Evolutionary conservation across 2,888 invertebrate genomes (phyloP).

Genomic region (Erannis defoliaria): DNA sequence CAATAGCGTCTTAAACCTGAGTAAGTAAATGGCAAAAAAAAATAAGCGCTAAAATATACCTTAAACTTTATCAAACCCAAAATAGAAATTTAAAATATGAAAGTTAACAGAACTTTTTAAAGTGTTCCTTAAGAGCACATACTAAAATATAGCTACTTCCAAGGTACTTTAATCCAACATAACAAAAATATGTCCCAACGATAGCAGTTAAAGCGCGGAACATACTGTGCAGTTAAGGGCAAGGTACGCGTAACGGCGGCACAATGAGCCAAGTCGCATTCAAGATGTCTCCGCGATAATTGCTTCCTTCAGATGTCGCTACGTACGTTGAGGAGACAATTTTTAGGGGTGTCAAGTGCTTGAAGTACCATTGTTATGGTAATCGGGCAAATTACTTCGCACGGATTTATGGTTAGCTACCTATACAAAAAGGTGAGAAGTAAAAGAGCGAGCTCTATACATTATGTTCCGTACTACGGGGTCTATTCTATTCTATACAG

Average conservation of each 20-base stretch:
- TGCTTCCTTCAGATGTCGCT: constrained; percentile 64
- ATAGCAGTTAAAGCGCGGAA: neutral
- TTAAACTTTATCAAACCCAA: no score
- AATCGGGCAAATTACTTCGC: constrained; percentile 43
- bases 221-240: constrained; percentile 15
- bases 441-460: no score
- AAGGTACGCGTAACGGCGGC: constrained; percentile 27
- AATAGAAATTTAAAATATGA: no score
- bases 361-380: constrained; percentile 52
- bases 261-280: constrained; percentile 42
- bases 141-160: no score
- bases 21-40: no score
- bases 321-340: constrained; percentile 44
- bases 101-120: no score
- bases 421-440: no score
- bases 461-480: no score
- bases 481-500: no score
- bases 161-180: neutral
- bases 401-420: constrained; percentile 6
- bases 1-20: no score
- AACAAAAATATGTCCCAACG: neutral
- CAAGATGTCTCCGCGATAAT: constrained; percentile 57
- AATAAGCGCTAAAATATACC: no score
- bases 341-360: constrained; percentile 55
- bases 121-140: no score